These are phyloP conservation scores for Schizothorax lantsangensis DNA, from an alignment of 2,797 vertebrate species.

Conservation along the genomic window DNA sequence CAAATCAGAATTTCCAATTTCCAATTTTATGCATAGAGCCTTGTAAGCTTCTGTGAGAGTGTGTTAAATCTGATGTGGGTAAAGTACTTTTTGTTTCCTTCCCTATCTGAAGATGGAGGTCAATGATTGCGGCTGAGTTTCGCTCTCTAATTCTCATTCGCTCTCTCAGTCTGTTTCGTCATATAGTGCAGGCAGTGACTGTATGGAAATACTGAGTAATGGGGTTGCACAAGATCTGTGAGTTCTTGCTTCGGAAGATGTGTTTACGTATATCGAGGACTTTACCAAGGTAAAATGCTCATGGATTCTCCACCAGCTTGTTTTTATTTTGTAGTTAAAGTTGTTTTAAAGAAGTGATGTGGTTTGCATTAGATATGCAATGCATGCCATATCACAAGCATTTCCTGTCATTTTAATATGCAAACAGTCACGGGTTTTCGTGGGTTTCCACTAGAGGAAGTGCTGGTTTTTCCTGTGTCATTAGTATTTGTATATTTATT, in stretches of 20 bases:
- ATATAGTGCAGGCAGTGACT: background rate
- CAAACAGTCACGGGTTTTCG: background rate
- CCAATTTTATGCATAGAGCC: background rate
- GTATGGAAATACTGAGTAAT: slow-evolving; percentile 16
- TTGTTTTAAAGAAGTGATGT: background rate
- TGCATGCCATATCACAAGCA: background rate
- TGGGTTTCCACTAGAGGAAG: slow-evolving; percentile 37
- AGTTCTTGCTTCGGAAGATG: background rate
- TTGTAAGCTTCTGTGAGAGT: background rate
- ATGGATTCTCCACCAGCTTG: background rate
- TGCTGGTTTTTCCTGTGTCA: slow-evolving; percentile 11
- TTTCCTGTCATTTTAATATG: slow-evolving; percentile 2
- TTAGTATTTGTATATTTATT: background rate
- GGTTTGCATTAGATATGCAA: background rate
- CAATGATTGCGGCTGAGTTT: slow-evolving; percentile 4
- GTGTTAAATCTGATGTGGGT: slow-evolving; percentile 4
- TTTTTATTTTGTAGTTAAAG: background rate
- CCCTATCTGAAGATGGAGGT: slow-evolving; percentile 30
- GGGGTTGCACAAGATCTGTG: background rate
- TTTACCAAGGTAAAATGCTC: background rate
- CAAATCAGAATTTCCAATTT: background rate
- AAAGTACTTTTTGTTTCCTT: slow-evolving; percentile 21
- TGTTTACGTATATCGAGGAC: background rate
- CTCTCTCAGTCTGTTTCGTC: slow-evolving; percentile 4
- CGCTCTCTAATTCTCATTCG: background rate